A percentile compares a stretch with the other conserved stretches of the same genome.
Evolutionary conservation across 2,797 vertebrate species (phyloP).

Genomic region (Ctenosaura bakeri): DNA sequence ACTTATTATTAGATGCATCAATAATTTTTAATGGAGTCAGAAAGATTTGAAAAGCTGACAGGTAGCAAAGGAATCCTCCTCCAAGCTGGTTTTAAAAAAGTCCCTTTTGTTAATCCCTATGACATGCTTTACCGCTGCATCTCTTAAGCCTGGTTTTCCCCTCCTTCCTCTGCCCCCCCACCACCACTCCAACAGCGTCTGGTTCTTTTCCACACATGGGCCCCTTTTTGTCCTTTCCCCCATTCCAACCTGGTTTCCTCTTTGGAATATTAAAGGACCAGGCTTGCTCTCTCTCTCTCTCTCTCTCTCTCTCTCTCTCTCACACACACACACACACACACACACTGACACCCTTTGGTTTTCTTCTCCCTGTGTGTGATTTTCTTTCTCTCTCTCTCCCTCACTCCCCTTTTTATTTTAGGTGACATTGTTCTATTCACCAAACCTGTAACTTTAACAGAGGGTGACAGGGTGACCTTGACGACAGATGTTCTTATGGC

Average conservation of each 20-base stretch:
- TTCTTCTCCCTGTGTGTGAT: conserved; percentile 31
- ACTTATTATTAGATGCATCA: background rate
- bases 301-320: too few species aligned
- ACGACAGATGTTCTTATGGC: conserved; percentile 93
- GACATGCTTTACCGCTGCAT: background rate
- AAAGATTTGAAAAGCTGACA: background rate
- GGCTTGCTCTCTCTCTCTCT: background rate
- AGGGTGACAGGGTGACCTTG: conserved; percentile 93
- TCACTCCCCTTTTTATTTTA: conserved; percentile 72
- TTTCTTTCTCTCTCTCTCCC: conserved; percentile 38
- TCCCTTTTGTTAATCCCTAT: conserved; percentile 45
- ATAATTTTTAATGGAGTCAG: too few species aligned
- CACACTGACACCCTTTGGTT: conserved; percentile 18
- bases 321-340: background rate
- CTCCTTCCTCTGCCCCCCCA: background rate
- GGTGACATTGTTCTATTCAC: conserved; percentile 89
- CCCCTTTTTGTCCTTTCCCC: conserved; percentile 5
- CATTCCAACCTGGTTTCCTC: conserved; percentile 39
- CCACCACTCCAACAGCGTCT: background rate
- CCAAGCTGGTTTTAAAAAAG: conserved; percentile 43
- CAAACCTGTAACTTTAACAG: conserved; percentile 88
- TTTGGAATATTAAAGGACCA: conserved; percentile 47
- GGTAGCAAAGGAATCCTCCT: conserved; percentile 54
- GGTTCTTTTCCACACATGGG: background rate
- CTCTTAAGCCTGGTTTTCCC: background rate